Conservation (phyloP, 2,797 vertebrate species). For the Pristis pectinata region DNA sequence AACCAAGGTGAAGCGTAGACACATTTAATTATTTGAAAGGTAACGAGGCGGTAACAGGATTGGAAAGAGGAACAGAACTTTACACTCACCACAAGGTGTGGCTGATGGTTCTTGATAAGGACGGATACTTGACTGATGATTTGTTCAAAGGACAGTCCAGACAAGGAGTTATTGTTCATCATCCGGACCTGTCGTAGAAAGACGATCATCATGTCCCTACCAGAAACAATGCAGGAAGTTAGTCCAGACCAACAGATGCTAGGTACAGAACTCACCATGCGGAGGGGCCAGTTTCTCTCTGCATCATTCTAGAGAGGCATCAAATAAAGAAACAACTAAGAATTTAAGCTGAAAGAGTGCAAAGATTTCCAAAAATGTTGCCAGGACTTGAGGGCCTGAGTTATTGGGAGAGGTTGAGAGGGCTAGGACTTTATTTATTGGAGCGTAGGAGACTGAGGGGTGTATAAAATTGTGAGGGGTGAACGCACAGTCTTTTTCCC, state of each 20-base stretch:
- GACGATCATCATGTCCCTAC: slow-evolving; percentile 27
- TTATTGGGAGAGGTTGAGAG: too few species aligned
- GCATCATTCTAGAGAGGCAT: background rate
- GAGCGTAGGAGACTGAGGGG: too few species aligned
- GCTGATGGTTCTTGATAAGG: slow-evolving; percentile 14
- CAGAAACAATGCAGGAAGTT: background rate
- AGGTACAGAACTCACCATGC: background rate
- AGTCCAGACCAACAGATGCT: background rate
- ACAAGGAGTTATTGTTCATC: slow-evolving; percentile 28
- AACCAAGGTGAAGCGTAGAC: background rate
- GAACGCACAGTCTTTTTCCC: too few species aligned
- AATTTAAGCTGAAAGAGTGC: too few species aligned
- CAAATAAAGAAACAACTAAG: background rate
- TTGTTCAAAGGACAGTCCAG: slow-evolving; percentile 30
- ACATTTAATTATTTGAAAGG: too few species aligned
- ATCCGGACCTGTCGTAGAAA: background rate
- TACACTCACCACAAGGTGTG: slow-evolving; percentile 4
- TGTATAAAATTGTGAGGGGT: too few species aligned
- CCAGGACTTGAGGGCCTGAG: too few species aligned
- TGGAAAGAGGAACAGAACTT: too few species aligned
- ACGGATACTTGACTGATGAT: slow-evolving; percentile 28
- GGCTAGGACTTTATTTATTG: too few species aligned
- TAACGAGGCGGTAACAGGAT: too few species aligned
- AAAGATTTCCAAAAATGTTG: too few species aligned
- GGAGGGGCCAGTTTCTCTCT: background rate